phyloP scores from a whole-genome alignment of 1,140 invertebrate genomes.

The Acromyrmex echinatior region DNA sequence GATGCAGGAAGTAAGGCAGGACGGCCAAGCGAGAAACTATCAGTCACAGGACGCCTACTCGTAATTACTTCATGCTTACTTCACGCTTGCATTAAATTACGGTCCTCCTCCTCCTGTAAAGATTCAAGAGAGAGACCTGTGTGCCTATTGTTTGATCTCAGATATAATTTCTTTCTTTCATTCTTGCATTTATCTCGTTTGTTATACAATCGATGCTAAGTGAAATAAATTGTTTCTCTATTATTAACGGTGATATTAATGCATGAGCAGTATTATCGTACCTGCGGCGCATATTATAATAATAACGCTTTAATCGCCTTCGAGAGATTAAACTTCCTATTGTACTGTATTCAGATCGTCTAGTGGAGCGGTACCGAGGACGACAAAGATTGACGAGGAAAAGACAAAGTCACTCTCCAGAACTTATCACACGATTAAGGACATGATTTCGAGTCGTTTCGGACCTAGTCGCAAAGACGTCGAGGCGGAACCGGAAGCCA shows the following conservation, averaged over 20 bases:
- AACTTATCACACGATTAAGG: constrained; percentile 94
- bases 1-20: constrained; percentile 81
- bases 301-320: not conserved
- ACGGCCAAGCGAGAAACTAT: constrained; percentile 78
- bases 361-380: constrained; percentile 76
- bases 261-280: not conserved
- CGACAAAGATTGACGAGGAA: constrained; percentile 86
- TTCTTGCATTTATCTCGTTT: not conserved
- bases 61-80: constrained; percentile 76
- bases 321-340: constrained; percentile 14
- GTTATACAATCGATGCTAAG: not conserved
- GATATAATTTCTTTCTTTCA: not conserved
- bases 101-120: not conserved
- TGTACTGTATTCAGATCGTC: constrained; percentile 72
- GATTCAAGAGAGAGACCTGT: not conserved
- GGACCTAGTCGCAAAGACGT: constrained; percentile 88
- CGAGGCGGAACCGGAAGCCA: constrained; percentile 87
- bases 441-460: constrained; percentile 94
- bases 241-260: not conserved
- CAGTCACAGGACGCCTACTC: constrained; percentile 80
- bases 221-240: not conserved
- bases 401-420: constrained; percentile 90
- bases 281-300: not conserved
- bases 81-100: not conserved
- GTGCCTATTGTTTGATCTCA: not conserved